Conservation (phyloP, 2,888 invertebrate genomes). For the Phengaris alcon region DNA sequence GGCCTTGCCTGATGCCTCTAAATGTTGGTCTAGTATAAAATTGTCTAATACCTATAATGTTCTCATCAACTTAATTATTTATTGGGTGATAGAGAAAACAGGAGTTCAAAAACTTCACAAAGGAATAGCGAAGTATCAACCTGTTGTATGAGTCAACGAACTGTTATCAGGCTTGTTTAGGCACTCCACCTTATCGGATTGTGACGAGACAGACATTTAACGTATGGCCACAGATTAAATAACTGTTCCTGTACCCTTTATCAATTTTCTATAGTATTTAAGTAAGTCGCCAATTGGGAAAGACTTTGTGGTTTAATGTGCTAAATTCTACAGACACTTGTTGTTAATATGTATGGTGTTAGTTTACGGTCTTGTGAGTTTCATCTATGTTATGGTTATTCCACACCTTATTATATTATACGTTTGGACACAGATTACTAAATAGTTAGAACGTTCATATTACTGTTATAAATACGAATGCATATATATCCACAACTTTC, state of each 20-base stretch:
- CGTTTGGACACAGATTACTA: background rate
- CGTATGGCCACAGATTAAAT: conserved; percentile 34
- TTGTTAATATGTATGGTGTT: background rate
- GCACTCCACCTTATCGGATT: conserved; percentile 43
- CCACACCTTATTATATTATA: background rate
- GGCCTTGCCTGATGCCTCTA: no score
- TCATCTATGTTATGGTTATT: background rate
- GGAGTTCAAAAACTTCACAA: background rate
- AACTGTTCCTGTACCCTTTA: conserved; percentile 19
- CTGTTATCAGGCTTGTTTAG: conserved; percentile 45
- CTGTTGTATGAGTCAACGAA: conserved; percentile 41
- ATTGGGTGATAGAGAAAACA: no score
- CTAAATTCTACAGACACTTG: conserved; percentile 6
- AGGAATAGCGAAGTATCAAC: background rate
- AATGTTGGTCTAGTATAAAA: no score
- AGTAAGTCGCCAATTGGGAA: conserved; percentile 1
- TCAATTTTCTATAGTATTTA: background rate
- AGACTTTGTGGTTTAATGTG: conserved; percentile 8
- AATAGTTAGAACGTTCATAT: background rate
- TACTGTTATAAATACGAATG: background rate
- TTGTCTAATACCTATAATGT: no score
- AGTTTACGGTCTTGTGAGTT: conserved; percentile 12
- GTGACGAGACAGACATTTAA: conserved; percentile 40
- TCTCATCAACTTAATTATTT: no score
- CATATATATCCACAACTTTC: no score